These are phyloP conservation scores for Bilobella aurantiaca DNA, from an alignment of 1,140 invertebrate genomes.

Conservation along the genomic window DNA sequence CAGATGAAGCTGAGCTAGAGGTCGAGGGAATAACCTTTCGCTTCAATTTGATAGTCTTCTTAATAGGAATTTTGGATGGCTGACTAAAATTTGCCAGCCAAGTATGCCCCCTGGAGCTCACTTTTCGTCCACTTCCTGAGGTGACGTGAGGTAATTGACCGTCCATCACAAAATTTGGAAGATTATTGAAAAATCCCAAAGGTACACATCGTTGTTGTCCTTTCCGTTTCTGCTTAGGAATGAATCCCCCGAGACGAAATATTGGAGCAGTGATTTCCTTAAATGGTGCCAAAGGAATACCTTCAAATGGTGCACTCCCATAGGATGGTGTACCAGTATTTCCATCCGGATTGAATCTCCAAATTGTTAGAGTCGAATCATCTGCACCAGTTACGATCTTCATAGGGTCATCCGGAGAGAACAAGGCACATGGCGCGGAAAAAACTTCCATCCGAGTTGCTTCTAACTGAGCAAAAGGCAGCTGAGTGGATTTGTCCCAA, in stretches of 20 bases:
- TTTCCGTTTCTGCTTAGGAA: neutral
- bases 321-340: neutral
- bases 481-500: neutral
- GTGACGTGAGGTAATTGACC: neutral
- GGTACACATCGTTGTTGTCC: too few relatives aligned
- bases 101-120: neutral
- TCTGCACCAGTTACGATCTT: constrained; percentile 9
- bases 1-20: neutral
- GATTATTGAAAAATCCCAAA: neutral
- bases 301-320: neutral
- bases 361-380: neutral
- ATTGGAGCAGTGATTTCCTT: neutral
- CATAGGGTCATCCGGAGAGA: constrained; percentile 1
- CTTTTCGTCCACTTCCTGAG: neutral
- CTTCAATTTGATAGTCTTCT: constrained; percentile 1
- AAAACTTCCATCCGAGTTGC: neutral
- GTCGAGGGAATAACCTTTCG: neutral
- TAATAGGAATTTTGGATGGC: neutral
- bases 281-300: neutral
- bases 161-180: constrained; percentile 11
- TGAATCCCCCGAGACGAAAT: too few relatives aligned
- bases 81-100: neutral
- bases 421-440: neutral
- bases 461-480: neutral
- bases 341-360: neutral